Evolutionary conservation across 1,140 invertebrate species (phyloP), one percentile per base, ranked within the genome.

Genomic region (Zeugodacus cucurbitae): DNA sequence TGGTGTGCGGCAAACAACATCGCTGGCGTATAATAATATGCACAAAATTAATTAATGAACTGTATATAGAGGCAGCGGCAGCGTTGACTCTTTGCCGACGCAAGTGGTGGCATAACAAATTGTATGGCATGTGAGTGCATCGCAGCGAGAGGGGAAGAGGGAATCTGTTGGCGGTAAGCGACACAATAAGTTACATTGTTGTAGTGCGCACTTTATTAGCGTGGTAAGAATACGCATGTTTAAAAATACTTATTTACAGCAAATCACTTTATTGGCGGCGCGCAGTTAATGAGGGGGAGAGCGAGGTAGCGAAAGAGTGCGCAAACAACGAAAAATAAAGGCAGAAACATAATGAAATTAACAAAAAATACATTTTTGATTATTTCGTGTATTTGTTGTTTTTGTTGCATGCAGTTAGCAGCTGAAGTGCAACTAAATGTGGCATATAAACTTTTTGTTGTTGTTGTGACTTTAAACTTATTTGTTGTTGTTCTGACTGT

Each of bases 1-100:
- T 5, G 34, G 48, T 17, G 14, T 48, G 74, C n/a, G 22, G 3
- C 74, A 48, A 48, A 48, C 74, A 44, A 82, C 37, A 10, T 22
- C 44, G n/a, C 0, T 34, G 34, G 74, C n/a, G 74, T 82, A n/a
- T 82, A 82, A 82, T 82, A 82, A 82, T 82, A 82, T 82, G 41
- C 74, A 82, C 74, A 82, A 82, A 82, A 82, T 82, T 82, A 82
- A 82, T 82, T 82, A 82, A 82, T 82, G 74, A 82, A 82, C 74
- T 82, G 74, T 48, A 26, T 82, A 82, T 44, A 82, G 41, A 22
- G 11, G 74, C 37, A 37, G 29, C 37, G n/a, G 10, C 44, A 14
- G 3, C 22, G n/a, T 3, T 48, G 48, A 14, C 10, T 54, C 48
- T 54, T 54, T 54, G 48, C 48, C 48, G 48, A 54, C 17, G 48